phyloP scores from a whole-genome alignment of 1,140 invertebrate genomes.

The Augochlora pura region DNA sequence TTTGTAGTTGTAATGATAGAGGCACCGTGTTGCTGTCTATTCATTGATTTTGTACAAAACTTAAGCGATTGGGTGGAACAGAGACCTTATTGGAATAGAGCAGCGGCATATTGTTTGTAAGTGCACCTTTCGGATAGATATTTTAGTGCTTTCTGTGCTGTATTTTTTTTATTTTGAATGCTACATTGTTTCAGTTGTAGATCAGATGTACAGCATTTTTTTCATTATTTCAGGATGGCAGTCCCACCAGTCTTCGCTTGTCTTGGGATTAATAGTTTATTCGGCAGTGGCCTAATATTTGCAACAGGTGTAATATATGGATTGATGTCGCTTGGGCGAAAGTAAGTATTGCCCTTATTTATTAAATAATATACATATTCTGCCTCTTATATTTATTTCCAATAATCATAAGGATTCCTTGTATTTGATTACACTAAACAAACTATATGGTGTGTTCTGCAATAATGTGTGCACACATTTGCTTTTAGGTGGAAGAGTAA shows the following conservation, averaged over 20 bases:
- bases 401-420: not conserved
- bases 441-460: slow-evolving; percentile 12
- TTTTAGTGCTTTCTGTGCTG: not conserved
- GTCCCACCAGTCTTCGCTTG: slow-evolving; percentile 90
- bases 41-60: slow-evolving; percentile 94
- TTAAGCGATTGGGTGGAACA: slow-evolving; percentile 90
- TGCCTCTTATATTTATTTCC: not conserved
- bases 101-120: slow-evolving; percentile 92
- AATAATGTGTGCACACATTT: slow-evolving; percentile 34
- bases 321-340: slow-evolving; percentile 95
- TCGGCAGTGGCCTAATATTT: slow-evolving; percentile 94
- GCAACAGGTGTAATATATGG: slow-evolving; percentile 94
- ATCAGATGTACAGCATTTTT: slow-evolving; percentile 18
- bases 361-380: not conserved
- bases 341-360: slow-evolving; percentile 86
- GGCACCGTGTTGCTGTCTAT: slow-evolving; percentile 96
- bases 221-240: slow-evolving; percentile 84
- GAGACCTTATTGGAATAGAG: slow-evolving; percentile 94
- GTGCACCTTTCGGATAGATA: slow-evolving; percentile 69
- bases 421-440: slow-evolving; percentile 1
- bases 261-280: slow-evolving; percentile 87
- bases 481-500: slow-evolving; percentile 46
- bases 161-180: not conserved
- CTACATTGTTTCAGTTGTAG: not conserved
- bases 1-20: slow-evolving; percentile 93